Conservation (phyloP, 2,797 vertebrate genomes). For the Enteromius paludinosus region DNA sequence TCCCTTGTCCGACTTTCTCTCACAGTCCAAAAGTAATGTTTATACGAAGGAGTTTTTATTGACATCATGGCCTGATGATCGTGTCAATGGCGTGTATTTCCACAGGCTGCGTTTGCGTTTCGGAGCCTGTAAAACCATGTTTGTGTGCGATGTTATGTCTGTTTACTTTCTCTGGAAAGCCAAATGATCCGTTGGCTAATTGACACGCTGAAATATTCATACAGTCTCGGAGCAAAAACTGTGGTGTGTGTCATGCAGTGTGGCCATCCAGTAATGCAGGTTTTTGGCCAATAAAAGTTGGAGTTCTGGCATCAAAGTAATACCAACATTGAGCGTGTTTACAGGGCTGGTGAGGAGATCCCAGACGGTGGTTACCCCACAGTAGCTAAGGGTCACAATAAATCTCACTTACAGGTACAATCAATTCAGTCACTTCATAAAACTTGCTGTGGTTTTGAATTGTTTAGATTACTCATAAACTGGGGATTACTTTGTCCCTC, state of each 20-base stretch:
- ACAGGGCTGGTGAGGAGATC: conserved; percentile 11
- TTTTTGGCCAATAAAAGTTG: conserved; percentile 27
- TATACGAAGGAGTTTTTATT: conserved; percentile 43
- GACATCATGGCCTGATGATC: conserved; percentile 42
- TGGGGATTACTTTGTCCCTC: background rate
- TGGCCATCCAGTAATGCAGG: conserved; percentile 31
- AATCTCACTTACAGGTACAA: conserved; percentile 1
- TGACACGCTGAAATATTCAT: conserved; percentile 56
- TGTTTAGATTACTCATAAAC: background rate
- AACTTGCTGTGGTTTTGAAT: background rate
- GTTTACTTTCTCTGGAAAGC: conserved; percentile 47
- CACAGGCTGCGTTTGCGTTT: conserved; percentile 30
- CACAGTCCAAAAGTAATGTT: conserved; percentile 28
- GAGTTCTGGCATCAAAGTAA: conserved; percentile 49
- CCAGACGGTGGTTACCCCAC: conserved; percentile 20
- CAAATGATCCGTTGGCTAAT: conserved; percentile 36
- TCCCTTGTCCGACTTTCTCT: conserved; percentile 25
- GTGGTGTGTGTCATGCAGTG: conserved; percentile 25
- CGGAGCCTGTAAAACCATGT: conserved; percentile 46
- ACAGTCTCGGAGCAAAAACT: conserved; percentile 36
- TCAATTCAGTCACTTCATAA: conserved; percentile 8
- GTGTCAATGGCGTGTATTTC: conserved; percentile 47
- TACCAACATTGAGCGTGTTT: conserved; percentile 32
- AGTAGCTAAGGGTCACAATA: background rate
- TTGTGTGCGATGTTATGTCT: conserved; percentile 38